Percentiles rank a stretch among this genome's conserved stretches.
These are phyloP conservation scores for Carpatolechia fugitivella DNA, from an alignment of 2,888 invertebrate genomes.

Conservation along the genomic window DNA sequence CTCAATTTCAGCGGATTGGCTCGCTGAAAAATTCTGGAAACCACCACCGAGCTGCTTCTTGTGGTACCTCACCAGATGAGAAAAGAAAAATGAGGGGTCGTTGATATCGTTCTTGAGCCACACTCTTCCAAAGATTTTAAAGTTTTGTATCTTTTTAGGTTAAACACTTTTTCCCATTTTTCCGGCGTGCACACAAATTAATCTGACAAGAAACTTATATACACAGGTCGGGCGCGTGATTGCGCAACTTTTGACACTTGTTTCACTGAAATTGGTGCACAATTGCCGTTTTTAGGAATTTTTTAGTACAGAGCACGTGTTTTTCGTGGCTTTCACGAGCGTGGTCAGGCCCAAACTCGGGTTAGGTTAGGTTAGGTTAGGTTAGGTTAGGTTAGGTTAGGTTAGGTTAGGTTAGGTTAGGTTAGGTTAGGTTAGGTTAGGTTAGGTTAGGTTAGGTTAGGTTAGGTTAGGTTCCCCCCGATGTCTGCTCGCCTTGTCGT, in stretches of 20 bases:
- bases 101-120: background rate
- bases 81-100: background rate
- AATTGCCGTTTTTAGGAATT: background rate
- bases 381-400: constrained; percentile 24
- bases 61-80: background rate
- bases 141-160: background rate
- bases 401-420: constrained; percentile 23
- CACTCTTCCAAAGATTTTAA: background rate
- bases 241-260: background rate
- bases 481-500: too few relatives aligned
- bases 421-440: constrained; percentile 23
- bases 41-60: background rate
- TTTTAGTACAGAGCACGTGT: background rate
- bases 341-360: background rate
- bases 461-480: constrained; percentile 24
- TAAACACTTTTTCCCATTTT: background rate
- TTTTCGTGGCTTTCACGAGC: background rate
- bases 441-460: constrained; percentile 20
- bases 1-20: background rate
- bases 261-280: background rate
- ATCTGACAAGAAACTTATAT: background rate
- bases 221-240: background rate
- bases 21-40: background rate
- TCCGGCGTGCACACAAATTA: background rate
- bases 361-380: constrained; percentile 24